Evolutionary conservation across 1,140 invertebrate species (phyloP).

Genomic region (Octopus bimaculoides): DNA sequence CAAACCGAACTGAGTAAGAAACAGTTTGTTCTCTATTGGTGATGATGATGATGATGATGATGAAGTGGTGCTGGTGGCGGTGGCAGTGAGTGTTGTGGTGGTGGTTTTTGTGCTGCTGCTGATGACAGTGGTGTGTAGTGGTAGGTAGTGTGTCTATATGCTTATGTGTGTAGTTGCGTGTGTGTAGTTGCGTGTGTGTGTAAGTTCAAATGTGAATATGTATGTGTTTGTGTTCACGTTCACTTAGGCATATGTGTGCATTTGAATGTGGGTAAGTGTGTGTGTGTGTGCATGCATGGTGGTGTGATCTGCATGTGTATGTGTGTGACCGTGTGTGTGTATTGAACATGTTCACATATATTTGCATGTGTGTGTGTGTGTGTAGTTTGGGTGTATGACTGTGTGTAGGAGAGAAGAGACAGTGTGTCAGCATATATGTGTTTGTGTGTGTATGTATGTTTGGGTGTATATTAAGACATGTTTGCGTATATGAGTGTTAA

Average conservation of each 20-base stretch:
- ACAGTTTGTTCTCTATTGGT: slow-evolving; percentile 9
- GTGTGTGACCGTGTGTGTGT: too few relatives aligned
- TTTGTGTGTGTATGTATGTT: background rate
- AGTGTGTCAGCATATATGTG: background rate
- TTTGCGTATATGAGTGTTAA: background rate
- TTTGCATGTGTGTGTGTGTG: too few relatives aligned
- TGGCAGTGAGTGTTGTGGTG: background rate
- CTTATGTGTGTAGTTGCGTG: too few relatives aligned
- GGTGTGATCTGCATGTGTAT: too few relatives aligned
- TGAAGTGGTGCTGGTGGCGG: background rate
- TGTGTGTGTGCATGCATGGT: too few relatives aligned
- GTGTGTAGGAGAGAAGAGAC: background rate
- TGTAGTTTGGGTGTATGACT: background rate
- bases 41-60: background rate
- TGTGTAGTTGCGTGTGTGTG: too few relatives aligned
- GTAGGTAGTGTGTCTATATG: too few relatives aligned
- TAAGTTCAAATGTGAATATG: too few relatives aligned
- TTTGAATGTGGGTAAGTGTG: too few relatives aligned
- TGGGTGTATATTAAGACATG: background rate
- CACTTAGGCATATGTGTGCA: too few relatives aligned
- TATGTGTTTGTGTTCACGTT: too few relatives aligned
- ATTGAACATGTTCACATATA: too few relatives aligned
- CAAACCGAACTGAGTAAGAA: slow-evolving; percentile 28
- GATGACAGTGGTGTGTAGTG: background rate
- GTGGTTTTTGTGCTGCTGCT: background rate